Conservation (phyloP, 1,140 invertebrate species). For the Pseudomyrmex concolor region DNA sequence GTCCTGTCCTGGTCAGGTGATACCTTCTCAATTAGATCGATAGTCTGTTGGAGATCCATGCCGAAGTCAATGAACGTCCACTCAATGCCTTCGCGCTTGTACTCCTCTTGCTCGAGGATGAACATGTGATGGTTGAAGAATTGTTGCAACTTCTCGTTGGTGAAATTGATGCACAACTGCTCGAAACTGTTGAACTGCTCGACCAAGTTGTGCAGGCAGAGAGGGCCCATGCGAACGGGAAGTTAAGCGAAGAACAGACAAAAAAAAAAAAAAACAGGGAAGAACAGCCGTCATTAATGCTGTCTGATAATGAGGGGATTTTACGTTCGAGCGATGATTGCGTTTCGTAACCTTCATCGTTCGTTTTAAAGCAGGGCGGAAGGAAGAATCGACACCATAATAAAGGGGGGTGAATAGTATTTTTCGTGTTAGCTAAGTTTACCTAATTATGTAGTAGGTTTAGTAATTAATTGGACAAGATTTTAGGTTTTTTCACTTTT, state of each 20-base stretch:
- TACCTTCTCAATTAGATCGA: slow-evolving; percentile 91
- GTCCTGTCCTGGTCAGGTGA: slow-evolving; percentile 53
- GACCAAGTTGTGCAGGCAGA: slow-evolving; percentile 38
- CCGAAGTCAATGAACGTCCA: slow-evolving; percentile 92
- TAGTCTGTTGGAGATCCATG: slow-evolving; percentile 90
- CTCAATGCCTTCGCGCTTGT: slow-evolving; percentile 89
- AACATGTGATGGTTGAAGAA: slow-evolving; percentile 93
- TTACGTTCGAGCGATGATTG: slow-evolving; percentile 40
- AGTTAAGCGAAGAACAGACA: slow-evolving; percentile 70
- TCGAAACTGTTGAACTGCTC: slow-evolving; percentile 85
- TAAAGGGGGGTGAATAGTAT: background rate
- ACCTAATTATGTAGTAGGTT: background rate
- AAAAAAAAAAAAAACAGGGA: slow-evolving; percentile 75
- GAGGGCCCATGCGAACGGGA: slow-evolving; percentile 46
- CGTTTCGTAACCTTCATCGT: slow-evolving; percentile 41
- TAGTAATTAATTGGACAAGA: slow-evolving; percentile 12
- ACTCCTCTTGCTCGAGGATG: slow-evolving; percentile 90
- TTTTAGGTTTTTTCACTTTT: background rate
- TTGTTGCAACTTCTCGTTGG: slow-evolving; percentile 90
- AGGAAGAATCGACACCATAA: background rate
- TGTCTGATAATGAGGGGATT: slow-evolving; percentile 46
- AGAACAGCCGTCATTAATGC: slow-evolving; percentile 82
- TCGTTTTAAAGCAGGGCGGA: background rate
- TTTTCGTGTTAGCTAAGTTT: slow-evolving; percentile 37
- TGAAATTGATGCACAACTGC: slow-evolving; percentile 90